phyloP scores from a whole-genome alignment of 2,888 invertebrate genomes.

The Auanema sp. region DNA sequence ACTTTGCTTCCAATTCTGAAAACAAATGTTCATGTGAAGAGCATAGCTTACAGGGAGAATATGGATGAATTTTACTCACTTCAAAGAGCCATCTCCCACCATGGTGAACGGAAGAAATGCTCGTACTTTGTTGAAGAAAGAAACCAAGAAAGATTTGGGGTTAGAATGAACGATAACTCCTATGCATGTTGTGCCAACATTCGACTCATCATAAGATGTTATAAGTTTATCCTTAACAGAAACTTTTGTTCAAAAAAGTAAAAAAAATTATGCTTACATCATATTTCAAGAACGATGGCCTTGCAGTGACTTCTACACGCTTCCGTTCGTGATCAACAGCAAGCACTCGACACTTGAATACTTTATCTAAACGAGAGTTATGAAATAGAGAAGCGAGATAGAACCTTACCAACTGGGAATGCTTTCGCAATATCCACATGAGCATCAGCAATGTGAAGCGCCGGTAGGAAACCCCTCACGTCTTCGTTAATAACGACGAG shows the following conservation, averaged over 20 bases:
- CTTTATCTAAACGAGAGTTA: background rate
- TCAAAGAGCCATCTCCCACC: no score
- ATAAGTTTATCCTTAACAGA: conserved; percentile 25
- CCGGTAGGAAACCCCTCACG: conserved; percentile 46
- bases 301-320: conserved; percentile 38
- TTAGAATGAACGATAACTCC: conserved; percentile 41
- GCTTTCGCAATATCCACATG: conserved; percentile 27
- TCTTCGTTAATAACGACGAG: conserved; percentile 28
- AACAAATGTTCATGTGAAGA: no score
- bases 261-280: background rate
- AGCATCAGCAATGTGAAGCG: conserved; percentile 40
- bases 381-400: background rate
- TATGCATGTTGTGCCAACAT: conserved; percentile 28
- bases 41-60: no score
- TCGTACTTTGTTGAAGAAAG: conserved; percentile 40
- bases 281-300: conserved; percentile 7
- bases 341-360: conserved; percentile 45
- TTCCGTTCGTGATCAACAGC: conserved; percentile 36
- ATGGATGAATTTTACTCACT: no score
- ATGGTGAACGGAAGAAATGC: conserved; percentile 24
- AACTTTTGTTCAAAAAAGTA: background rate
- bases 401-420: conserved; percentile 28
- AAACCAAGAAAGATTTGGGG: conserved; percentile 40
- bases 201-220: conserved; percentile 15
- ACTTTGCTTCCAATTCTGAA: no score